These are phyloP conservation scores for Exaiptasia diaphana DNA, from an alignment of 64 coral and sea anemone genomes.

Conservation along the genomic window DNA sequence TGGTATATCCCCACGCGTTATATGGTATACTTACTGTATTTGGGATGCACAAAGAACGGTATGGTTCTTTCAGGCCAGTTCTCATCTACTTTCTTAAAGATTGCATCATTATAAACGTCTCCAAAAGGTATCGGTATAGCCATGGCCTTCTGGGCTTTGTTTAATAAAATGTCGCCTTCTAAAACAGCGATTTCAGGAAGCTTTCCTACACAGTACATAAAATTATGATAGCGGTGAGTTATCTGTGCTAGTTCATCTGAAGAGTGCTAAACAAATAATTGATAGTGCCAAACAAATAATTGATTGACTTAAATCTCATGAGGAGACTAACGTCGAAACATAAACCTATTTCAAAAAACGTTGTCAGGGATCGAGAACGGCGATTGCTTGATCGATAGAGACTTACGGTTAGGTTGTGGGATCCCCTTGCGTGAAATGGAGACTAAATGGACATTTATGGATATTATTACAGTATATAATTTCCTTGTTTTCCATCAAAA, in stretches of 20 bases:
- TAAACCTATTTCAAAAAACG: too few relatives aligned
- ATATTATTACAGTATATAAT: too few relatives aligned
- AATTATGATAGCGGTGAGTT: neutral
- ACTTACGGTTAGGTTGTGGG: too few relatives aligned
- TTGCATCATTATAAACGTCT: constrained; percentile 24
- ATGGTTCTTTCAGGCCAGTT: constrained; percentile 78
- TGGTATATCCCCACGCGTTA: too few relatives aligned
- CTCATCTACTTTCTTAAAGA: constrained; percentile 14
- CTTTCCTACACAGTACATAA: neutral
- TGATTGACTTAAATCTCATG: too few relatives aligned
- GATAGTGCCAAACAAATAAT: too few relatives aligned
- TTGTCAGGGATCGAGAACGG: too few relatives aligned
- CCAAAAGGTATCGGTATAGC: constrained; percentile 7
- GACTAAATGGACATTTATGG: too few relatives aligned
- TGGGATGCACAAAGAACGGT: constrained; percentile 71
- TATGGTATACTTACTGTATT: constrained; percentile 79
- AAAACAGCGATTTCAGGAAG: constrained; percentile 49
- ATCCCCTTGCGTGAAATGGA: too few relatives aligned
- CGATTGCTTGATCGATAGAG: too few relatives aligned
- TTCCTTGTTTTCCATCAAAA: too few relatives aligned
- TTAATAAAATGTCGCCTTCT: constrained; percentile 87
- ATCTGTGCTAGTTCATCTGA: neutral
- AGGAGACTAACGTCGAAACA: too few relatives aligned
- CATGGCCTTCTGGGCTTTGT: constrained; percentile 68
- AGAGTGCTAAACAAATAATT: neutral